These are phyloP conservation scores for Grammatotria lemairii DNA, from an alignment of 2,113 vertebrate species.

Conservation along the genomic window DNA sequence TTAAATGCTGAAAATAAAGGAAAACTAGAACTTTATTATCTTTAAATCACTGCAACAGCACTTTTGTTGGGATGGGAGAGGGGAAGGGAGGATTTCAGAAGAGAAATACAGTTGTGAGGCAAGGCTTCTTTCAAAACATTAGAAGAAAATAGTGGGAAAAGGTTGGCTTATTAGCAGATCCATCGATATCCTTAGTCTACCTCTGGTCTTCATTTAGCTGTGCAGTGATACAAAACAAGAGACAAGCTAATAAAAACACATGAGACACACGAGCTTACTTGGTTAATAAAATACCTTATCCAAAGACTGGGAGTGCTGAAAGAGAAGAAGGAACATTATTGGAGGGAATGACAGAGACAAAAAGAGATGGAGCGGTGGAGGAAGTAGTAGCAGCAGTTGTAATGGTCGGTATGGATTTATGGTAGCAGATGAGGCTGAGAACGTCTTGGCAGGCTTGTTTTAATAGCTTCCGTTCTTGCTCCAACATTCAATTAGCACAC, in stretches of 20 bases:
- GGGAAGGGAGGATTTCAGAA: background rate
- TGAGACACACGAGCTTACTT: background rate
- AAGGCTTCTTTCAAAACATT: constrained; percentile 1
- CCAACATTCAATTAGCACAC: constrained; percentile 27
- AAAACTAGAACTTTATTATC: background rate
- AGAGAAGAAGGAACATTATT: background rate
- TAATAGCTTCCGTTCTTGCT: constrained; percentile 28
- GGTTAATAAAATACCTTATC: background rate
- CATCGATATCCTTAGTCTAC: background rate
- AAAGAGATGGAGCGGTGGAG: background rate
- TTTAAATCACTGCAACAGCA: background rate
- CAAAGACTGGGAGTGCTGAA: background rate
- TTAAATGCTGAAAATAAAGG: background rate
- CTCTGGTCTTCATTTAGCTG: background rate
- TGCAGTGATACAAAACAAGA: background rate
- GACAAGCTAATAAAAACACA: background rate
- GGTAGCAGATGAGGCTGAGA: constrained; percentile 20
- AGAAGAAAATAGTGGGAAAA: constrained; percentile 8
- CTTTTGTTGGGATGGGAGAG: background rate
- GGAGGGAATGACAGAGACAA: background rate
- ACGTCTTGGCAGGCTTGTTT: constrained; percentile 14
- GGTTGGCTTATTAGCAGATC: background rate
- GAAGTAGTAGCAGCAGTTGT: background rate
- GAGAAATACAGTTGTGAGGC: background rate
- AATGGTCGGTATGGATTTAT: constrained; percentile 1